A percentile compares a stretch with the other conserved stretches of the same genome.
Conservation (phyloP, 2,888 invertebrate species). For the Drosophila parthenogenetica region DNA sequence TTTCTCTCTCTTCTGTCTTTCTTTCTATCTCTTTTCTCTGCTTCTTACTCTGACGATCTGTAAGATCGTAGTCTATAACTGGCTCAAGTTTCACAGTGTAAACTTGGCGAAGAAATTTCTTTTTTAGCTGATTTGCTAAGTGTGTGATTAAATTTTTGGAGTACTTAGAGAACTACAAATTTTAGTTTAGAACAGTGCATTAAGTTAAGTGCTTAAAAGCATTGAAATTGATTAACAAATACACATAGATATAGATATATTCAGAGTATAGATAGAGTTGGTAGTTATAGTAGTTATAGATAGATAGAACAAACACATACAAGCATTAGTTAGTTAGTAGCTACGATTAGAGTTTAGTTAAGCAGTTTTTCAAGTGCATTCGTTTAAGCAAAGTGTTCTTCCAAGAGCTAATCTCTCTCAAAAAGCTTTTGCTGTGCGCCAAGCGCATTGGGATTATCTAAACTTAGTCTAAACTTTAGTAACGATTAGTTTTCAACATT, state of each 20-base stretch:
- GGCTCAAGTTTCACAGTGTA: conserved; percentile 42
- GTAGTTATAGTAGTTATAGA: conserved; percentile 32
- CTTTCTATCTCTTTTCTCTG: conserved; percentile 50
- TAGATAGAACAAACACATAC: conserved; percentile 64
- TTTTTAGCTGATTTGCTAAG: conserved; percentile 14
- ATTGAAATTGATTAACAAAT: conserved; percentile 22
- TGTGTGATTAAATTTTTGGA: conserved; percentile 11
- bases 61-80: conserved; percentile 24
- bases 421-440: conserved; percentile 26
- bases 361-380: conserved; percentile 50
- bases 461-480: conserved; percentile 53
- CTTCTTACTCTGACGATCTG: conserved; percentile 26
- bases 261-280: conserved; percentile 35
- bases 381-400: conserved; percentile 32
- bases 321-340: conserved; percentile 47
- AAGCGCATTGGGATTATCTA: conserved; percentile 30
- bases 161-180: conserved; percentile 21
- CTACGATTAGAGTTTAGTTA: conserved; percentile 33
- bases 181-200: conserved; percentile 17
- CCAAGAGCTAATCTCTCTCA: conserved; percentile 25
- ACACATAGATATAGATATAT: conserved; percentile 20
- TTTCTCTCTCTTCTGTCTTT: conserved; percentile 48
- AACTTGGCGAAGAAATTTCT: conserved; percentile 25
- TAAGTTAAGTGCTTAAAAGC: conserved; percentile 38
- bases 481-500: conserved; percentile 42